Percentiles rank a stretch among this genome's conserved stretches.
Evolutionary conservation across 2,888 invertebrate species (phyloP).

Genomic region (Pomacea canaliculata): DNA sequence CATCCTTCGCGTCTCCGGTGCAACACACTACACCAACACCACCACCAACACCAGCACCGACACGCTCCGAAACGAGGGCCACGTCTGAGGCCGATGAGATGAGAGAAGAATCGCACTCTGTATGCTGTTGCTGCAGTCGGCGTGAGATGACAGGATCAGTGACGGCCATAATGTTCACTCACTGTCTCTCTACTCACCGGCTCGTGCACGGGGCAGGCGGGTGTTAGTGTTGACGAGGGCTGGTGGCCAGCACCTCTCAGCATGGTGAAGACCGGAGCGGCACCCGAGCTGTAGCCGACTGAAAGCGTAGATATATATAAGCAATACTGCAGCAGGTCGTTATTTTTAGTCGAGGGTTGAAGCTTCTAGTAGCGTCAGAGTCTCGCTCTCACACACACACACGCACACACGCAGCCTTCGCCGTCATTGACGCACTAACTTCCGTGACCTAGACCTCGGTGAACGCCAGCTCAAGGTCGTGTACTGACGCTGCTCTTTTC

Average conservation of each 20-base stretch:
- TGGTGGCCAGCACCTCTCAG: no score
- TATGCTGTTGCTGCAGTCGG: neutral
- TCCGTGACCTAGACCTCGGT: constrained; percentile 7
- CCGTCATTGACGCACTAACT: neutral
- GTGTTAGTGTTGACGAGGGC: neutral
- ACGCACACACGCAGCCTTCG: neutral
- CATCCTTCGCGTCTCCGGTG: constrained; percentile 24
- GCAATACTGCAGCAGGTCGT: no score
- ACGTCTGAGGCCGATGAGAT: neutral
- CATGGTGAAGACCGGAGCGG: no score
- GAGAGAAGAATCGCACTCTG: neutral
- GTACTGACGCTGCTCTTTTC: neutral
- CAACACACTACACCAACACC: neutral
- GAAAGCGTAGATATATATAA: no score
- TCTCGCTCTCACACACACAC: neutral
- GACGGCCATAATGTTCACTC: neutral
- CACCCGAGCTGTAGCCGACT: no score
- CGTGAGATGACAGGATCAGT: neutral
- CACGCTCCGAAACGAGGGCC: neutral
- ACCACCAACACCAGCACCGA: neutral
- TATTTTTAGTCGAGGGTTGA: no score
- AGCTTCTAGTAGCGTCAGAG: neutral
- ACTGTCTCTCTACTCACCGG: neutral
- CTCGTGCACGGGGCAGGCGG: neutral
- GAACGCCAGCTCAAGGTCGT: constrained; percentile 20